Evolutionary conservation across 1,140 invertebrate species (phyloP), one percentile per base, ranked within the genome.

Genomic region (Hypothenemus hampei): DNA sequence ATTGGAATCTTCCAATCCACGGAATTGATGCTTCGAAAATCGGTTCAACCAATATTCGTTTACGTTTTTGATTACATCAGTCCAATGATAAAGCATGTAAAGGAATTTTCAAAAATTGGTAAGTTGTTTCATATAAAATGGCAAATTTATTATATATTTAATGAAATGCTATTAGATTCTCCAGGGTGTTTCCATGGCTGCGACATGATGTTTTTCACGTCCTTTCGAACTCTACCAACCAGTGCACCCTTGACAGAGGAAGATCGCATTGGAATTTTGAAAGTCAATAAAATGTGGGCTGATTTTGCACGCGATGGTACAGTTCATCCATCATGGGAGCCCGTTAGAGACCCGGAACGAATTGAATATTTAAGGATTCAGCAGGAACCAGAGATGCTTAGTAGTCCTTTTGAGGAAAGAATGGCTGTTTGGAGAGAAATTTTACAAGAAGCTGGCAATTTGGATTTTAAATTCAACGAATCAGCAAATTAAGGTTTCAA

Each of bases 261-360:
- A 8, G 62, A 65, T 52, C 3, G 43, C 1, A 31, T 43, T 15
- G 37, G 44, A n/a, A 69, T 75, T 13, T 69, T 61, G 45, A 54
- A 68, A 52, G 64, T 76, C n/a, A 58, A 68, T 3, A 60, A 63
- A 52, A 52, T 76, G 53, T 77, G 75, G 75, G 56, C 71, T 3
- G 75, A 75, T 64, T 77, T 77, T 65, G 75, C 72, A 5, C 74
- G 72, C 63, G 64, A 44, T 51, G 72, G 71, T 4, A 54, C 74
- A 44, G 74, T 74, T 10, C 74, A 69, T 29, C 67, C 66, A 4
- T 13, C 58, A 18, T 66, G 65, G 65, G 41, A 58, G 35, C 59
- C 61, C 6, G 57, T 57, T 5, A 53, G 40, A 6, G 24, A 52
- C 15, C 20, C 44, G 31, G 50, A 56, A 5, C 29, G 18, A 11